These are phyloP conservation scores for Fabriciana adippe DNA, from an alignment of 2,888 invertebrate genomes.

Conservation along the genomic window DNA sequence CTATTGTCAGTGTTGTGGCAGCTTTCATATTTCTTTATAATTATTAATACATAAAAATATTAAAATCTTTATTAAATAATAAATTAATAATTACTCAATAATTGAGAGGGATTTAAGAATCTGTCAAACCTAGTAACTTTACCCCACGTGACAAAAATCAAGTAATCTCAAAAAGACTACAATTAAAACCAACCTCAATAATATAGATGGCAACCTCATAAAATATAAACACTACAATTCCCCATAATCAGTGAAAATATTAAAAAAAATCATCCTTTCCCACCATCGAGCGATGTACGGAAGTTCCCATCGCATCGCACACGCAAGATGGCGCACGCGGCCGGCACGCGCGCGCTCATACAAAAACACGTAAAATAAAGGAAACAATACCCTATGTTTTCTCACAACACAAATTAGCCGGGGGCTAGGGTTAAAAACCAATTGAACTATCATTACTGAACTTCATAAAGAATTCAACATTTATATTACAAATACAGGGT, in stretches of 20 bases:
- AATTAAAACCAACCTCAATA: neutral
- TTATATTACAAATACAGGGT: neutral
- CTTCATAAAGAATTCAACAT: conserved; percentile 21
- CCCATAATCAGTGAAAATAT: conserved; percentile 13
- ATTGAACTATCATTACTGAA: conserved; percentile 77
- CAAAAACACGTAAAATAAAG: conserved; percentile 75
- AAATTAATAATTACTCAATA: too few species aligned
- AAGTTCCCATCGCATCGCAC: conserved; percentile 77
- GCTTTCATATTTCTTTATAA: neutral
- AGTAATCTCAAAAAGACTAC: neutral
- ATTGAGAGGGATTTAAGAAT: too few species aligned
- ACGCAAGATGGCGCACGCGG: conserved; percentile 67
- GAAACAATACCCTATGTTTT: conserved; percentile 66
- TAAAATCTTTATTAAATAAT: too few species aligned
- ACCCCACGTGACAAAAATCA: neutral
- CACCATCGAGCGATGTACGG: conserved; percentile 61
- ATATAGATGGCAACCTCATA: neutral
- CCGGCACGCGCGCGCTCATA: conserved; percentile 61
- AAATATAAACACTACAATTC: conserved; percentile 10
- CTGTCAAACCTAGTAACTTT: too few species aligned
- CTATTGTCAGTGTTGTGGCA: neutral
- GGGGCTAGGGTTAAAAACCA: conserved; percentile 73
- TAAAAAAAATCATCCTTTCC: conserved; percentile 55
- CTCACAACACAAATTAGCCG: conserved; percentile 72
- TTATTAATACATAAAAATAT: neutral